Evolutionary conservation across 1,140 invertebrate species (phyloP).

Genomic region (Paraescarpia echinospica): DNA sequence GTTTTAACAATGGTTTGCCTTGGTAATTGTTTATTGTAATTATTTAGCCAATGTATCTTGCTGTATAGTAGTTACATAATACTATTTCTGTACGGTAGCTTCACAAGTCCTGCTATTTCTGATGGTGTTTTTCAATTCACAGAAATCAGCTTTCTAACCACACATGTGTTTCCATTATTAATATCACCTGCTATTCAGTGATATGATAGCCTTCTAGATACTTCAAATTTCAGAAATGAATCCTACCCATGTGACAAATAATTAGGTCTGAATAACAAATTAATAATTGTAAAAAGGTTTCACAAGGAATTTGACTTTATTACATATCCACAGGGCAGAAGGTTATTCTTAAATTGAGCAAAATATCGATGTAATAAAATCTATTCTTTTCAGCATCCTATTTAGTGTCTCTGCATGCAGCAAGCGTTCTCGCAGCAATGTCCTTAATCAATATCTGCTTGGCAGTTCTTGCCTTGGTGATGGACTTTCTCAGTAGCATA

Average conservation of each 20-base stretch:
- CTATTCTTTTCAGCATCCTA: constrained; percentile 29
- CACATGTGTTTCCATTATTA: neutral
- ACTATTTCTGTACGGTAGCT: neutral
- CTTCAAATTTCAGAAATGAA: neutral
- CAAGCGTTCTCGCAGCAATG: too few species aligned
- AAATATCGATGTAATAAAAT: constrained; percentile 31
- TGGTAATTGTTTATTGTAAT: too few species aligned
- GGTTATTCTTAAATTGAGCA: constrained; percentile 18
- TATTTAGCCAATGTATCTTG: neutral
- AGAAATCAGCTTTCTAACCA: neutral
- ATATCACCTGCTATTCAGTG: neutral
- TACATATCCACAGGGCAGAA: neutral
- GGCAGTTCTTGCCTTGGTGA: neutral
- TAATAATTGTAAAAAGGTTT: neutral
- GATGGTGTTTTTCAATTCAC: neutral
- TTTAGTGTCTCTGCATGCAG: too few species aligned
- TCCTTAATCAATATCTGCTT: too few species aligned
- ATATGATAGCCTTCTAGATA: neutral
- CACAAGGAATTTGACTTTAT: neutral
- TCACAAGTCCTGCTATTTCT: neutral
- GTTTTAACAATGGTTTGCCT: too few species aligned
- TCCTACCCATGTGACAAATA: neutral
- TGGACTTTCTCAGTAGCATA: neutral
- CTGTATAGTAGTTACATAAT: neutral
- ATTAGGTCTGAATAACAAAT: neutral